Percentiles rank a stretch among this genome's conserved stretches.
Conservation (phyloP, 2,888 invertebrate genomes). For the Synanthedon tipuliformis region DNA sequence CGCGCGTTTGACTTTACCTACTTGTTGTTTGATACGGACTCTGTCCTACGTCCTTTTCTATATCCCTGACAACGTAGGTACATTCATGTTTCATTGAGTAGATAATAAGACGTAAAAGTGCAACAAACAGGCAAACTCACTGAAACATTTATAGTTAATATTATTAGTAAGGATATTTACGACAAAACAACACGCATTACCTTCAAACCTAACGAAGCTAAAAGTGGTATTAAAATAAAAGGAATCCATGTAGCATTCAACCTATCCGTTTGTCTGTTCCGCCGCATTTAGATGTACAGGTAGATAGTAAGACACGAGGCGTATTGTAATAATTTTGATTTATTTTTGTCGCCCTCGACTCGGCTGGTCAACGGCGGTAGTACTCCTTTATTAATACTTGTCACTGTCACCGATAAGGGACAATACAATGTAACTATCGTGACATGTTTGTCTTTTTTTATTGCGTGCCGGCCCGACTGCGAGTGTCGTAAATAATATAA, state of each 20-base stretch:
- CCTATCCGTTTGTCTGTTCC: slow-evolving; percentile 31
- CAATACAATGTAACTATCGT: slow-evolving; percentile 28
- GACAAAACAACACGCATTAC: not conserved
- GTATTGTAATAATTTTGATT: slow-evolving; percentile 57
- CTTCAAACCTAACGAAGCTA: not conserved
- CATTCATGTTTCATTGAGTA: no score
- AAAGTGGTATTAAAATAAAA: not conserved
- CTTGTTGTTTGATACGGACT: no score
- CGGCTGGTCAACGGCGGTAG: slow-evolving; percentile 37
- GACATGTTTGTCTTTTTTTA: slow-evolving; percentile 43
- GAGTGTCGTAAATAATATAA: slow-evolving; percentile 3
- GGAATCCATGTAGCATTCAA: not conserved
- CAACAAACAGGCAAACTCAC: no score
- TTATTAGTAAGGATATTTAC: not conserved
- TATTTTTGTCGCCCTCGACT: slow-evolving; percentile 16
- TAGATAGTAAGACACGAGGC: slow-evolving; percentile 34
- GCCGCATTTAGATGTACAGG: slow-evolving; percentile 48
- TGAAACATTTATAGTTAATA: not conserved
- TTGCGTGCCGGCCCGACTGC: slow-evolving; percentile 11
- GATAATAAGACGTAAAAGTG: no score
- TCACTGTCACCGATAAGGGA: slow-evolving; percentile 58
- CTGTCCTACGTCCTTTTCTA: no score
- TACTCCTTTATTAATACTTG: slow-evolving; percentile 63
- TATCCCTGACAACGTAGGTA: no score
- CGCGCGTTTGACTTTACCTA: no score